phyloP scores from a whole-genome alignment of 1,140 invertebrate genomes.

The Papilio aristodemus region DNA sequence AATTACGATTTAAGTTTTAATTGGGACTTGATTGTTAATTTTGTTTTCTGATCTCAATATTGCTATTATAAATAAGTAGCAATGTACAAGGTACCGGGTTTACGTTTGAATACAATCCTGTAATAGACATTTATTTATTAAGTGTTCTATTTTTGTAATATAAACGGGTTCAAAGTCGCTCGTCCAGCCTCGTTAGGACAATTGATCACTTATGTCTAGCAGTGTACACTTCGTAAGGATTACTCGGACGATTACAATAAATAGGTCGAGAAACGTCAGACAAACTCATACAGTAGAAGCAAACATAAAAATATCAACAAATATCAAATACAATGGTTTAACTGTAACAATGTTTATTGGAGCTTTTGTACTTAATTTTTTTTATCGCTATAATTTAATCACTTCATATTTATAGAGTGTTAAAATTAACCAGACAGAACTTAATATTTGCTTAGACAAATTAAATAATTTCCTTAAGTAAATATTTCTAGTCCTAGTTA shows the following conservation, averaged over 20 bases:
- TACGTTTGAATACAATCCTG: neutral
- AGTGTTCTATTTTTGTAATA: slow-evolving; percentile 41
- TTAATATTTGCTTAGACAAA: no score
- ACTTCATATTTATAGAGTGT: no score
- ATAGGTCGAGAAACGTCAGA: no score
- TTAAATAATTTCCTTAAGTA: no score
- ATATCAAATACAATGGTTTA: no score
- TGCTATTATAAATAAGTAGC: neutral
- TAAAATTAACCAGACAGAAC: no score
- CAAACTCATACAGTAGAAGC: no score
- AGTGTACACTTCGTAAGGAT: neutral
- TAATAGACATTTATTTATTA: neutral
- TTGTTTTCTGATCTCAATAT: neutral
- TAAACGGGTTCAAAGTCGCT: slow-evolving; percentile 44
- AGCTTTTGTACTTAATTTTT: no score
- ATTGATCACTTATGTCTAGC: slow-evolving; percentile 43
- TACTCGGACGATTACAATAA: neutral
- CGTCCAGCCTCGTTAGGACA: slow-evolving; percentile 39
- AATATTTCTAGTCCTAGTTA: neutral
- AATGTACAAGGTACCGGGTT: neutral
- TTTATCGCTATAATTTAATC: no score
- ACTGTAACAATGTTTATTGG: no score
- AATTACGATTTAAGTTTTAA: no score
- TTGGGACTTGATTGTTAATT: slow-evolving; percentile 17
- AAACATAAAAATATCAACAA: no score